A percentile compares a stretch with the other conserved stretches of the same genome.
Conservation (phyloP, 2,113 vertebrate genomes). For the Ammodytes dubius region DNA sequence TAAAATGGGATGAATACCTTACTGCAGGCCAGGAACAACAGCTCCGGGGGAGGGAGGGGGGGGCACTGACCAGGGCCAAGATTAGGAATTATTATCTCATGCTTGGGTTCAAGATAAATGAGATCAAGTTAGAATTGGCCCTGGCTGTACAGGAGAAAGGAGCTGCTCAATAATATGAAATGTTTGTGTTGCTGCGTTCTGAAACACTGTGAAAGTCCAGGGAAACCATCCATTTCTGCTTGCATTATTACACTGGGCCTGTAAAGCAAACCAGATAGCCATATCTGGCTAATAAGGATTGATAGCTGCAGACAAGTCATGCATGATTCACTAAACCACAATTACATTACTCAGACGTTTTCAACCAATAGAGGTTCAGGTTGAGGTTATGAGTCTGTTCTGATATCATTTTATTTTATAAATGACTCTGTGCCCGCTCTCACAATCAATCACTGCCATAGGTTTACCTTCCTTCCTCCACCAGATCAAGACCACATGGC, state of each 20-base stretch:
- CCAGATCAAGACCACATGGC: slow-evolving; percentile 59
- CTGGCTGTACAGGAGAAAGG: neutral
- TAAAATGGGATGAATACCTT: slow-evolving; percentile 15
- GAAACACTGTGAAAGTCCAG: neutral
- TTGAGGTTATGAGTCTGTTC: slow-evolving; percentile 29
- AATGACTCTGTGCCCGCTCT: slow-evolving; percentile 17
- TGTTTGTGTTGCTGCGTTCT: slow-evolving; percentile 4
- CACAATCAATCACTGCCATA: slow-evolving; percentile 23
- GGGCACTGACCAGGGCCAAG: slow-evolving; percentile 7
- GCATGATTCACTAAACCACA: slow-evolving; percentile 5
- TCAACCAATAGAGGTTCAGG: slow-evolving; percentile 16
- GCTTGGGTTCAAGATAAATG: slow-evolving; percentile 30
- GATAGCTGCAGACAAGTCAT: slow-evolving; percentile 15
- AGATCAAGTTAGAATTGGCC: slow-evolving; percentile 24
- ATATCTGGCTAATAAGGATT: slow-evolving; percentile 30
- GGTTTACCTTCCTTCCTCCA: slow-evolving; percentile 26
- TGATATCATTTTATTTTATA: slow-evolving; percentile 18
- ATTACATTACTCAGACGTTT: slow-evolving; percentile 7
- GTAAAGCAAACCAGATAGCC: slow-evolving; percentile 29
- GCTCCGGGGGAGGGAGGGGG: slow-evolving; percentile 17
- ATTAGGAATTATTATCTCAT: slow-evolving; percentile 33
- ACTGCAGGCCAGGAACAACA: slow-evolving; percentile 51
- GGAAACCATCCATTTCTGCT: slow-evolving; percentile 1
- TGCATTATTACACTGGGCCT: neutral
- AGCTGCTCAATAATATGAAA: too few relatives aligned